Percentiles rank a stretch among this genome's conserved stretches.
phyloP scores from a whole-genome alignment of 2,113 vertebrate genomes.

The Carettochelys insculpta region DNA sequence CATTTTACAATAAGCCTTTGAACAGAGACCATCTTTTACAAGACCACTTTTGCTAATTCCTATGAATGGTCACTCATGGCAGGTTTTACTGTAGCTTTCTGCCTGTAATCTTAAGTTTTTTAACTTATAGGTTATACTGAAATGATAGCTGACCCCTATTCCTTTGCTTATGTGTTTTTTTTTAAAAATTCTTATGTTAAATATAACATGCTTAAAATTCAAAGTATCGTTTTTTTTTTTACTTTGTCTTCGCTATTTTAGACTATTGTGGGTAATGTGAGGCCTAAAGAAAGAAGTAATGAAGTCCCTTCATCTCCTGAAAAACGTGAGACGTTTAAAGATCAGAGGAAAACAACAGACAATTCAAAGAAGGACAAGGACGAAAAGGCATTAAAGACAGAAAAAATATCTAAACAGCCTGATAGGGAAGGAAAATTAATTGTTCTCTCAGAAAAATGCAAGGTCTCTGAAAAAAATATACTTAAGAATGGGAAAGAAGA shows the following conservation, averaged over 20 bases:
- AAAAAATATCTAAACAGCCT: slow-evolving; percentile 72
- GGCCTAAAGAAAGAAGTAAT: slow-evolving; percentile 80
- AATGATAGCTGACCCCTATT: rapidly evolving
- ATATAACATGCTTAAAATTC: neutral
- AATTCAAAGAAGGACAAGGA: slow-evolving; percentile 82
- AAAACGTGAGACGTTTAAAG: slow-evolving; percentile 80
- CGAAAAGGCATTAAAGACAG: slow-evolving; percentile 77
- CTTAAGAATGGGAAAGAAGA: slow-evolving; percentile 85
- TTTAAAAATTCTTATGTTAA: neutral
- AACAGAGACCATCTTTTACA: neutral
- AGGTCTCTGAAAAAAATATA: slow-evolving; percentile 75
- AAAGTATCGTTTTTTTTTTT: slow-evolving; percentile 17
- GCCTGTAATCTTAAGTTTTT: neutral
- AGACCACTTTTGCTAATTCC: neutral
- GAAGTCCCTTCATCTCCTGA: slow-evolving; percentile 80
- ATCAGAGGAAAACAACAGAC: slow-evolving; percentile 81
- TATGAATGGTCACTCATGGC: neutral
- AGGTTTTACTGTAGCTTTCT: neutral
- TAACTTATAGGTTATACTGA: neutral
- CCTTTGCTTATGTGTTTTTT: neutral
- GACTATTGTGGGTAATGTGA: slow-evolving; percentile 82
- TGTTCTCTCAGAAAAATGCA: slow-evolving; percentile 78
- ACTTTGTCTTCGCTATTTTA: slow-evolving; percentile 68
- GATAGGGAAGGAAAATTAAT: slow-evolving; percentile 78
- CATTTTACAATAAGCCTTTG: neutral